Conservation (phyloP, 35 echinoderm and acorn worm species). For the Stichopus chloronotus region DNA sequence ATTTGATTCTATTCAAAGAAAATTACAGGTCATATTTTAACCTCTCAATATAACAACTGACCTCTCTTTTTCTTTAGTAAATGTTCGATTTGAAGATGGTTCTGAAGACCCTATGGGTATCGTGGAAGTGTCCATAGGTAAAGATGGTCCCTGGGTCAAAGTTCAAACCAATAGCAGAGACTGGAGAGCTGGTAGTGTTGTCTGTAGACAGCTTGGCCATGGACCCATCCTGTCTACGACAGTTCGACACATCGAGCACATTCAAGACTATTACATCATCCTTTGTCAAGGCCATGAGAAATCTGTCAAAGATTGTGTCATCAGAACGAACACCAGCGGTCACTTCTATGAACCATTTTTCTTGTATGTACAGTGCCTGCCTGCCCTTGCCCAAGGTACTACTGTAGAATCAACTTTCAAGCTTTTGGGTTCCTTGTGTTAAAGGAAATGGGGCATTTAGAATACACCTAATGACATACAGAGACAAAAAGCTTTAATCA, state of each 20-base stretch:
- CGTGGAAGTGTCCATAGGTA: neutral
- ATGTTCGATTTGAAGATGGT: neutral
- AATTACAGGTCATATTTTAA: no score
- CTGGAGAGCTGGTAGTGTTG: conserved; percentile 17
- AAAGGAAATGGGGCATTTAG: neutral
- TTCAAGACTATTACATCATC: neutral
- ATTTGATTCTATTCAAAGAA: no score
- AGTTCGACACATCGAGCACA: neutral
- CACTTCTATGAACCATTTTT: neutral
- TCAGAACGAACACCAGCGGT: neutral
- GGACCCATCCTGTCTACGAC: neutral
- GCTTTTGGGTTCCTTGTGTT: neutral
- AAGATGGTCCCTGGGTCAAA: neutral
- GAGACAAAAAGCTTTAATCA: no score
- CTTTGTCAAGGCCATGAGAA: neutral
- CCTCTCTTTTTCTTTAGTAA: neutral
- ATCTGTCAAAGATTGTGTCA: neutral
- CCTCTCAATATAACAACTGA: neutral
- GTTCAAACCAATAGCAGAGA: neutral
- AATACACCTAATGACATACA: no score
- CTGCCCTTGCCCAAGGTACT: neutral
- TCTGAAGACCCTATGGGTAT: neutral
- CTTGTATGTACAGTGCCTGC: conserved; percentile 1
- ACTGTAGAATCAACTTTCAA: neutral
- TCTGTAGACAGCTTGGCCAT: conserved; percentile 2